phyloP scores from a whole-genome alignment of 1,140 invertebrate species.

The Drosophila orena region DNA sequence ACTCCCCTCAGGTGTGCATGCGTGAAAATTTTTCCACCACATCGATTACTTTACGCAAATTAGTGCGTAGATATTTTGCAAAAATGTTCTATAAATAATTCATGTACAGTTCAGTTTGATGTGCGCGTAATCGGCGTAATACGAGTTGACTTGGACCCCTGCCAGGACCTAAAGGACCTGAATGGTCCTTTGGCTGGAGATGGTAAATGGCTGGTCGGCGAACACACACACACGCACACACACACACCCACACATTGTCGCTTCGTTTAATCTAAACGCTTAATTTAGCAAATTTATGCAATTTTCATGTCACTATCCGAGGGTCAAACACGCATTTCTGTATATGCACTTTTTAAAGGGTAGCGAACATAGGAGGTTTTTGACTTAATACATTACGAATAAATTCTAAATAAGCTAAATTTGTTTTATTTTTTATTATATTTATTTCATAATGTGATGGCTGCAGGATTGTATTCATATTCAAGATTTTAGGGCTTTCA shows the following conservation, averaged over 20 bases:
- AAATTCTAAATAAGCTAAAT: neutral
- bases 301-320: slow-evolving; percentile 41
- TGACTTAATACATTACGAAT: neutral
- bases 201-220: neutral
- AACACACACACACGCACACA: neutral
- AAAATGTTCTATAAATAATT: slow-evolving; percentile 84
- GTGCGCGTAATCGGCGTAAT: slow-evolving; percentile 47
- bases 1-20: slow-evolving; percentile 65
- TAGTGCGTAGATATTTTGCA: slow-evolving; percentile 84
- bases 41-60: slow-evolving; percentile 83
- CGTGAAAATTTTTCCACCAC: slow-evolving; percentile 82
- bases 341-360: no score
- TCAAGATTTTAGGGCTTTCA: neutral
- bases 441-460: neutral
- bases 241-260: slow-evolving; percentile 12
- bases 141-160: slow-evolving; percentile 24
- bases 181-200: slow-evolving; percentile 5
- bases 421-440: no score
- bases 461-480: neutral
- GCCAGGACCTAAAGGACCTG: slow-evolving; percentile 7
- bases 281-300: slow-evolving; percentile 68
- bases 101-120: slow-evolving; percentile 62
- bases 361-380: neutral
- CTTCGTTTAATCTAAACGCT: slow-evolving; percentile 65
- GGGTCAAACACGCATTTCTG: neutral